A percentile compares a stretch with the other conserved stretches of the same genome.
These are phyloP conservation scores for Papilio demoleus DNA, from an alignment of 2,888 invertebrate species.

Conservation along the genomic window DNA sequence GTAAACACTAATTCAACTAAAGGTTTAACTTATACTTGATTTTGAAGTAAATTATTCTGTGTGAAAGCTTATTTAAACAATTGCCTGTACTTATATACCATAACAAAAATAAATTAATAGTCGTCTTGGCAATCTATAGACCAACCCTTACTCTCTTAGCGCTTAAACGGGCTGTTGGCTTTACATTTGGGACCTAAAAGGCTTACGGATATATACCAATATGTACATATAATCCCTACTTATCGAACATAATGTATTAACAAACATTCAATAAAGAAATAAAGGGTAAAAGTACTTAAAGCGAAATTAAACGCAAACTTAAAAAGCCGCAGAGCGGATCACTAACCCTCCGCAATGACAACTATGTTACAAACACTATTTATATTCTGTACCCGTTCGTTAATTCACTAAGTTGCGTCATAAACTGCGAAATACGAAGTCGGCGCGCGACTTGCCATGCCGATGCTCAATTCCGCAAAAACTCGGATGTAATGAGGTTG, in stretches of 20 bases:
- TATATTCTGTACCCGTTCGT: conserved; percentile 21
- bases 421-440: conserved; percentile 44
- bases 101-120: background rate
- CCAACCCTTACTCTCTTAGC: conserved; percentile 9
- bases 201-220: background rate
- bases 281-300: background rate
- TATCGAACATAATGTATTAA: too few relatives aligned
- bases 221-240: background rate
- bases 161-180: background rate
- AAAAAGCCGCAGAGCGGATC: background rate
- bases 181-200: background rate
- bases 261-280: background rate
- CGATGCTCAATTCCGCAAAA: conserved; percentile 44
- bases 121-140: background rate
- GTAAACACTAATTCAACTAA: too few relatives aligned
- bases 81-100: background rate
- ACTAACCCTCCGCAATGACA: conserved; percentile 19
- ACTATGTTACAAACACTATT: conserved; percentile 13
- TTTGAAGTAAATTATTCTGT: too few relatives aligned
- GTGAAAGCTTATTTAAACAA: too few relatives aligned
- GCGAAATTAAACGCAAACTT: conserved; percentile 3
- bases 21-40: too few relatives aligned
- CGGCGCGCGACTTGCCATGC: conserved; percentile 45
- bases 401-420: conserved; percentile 43
- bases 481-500: conserved; percentile 29